Evolutionary conservation across 2,888 invertebrate genomes (phyloP).

Genomic region (Protula sp.): DNA sequence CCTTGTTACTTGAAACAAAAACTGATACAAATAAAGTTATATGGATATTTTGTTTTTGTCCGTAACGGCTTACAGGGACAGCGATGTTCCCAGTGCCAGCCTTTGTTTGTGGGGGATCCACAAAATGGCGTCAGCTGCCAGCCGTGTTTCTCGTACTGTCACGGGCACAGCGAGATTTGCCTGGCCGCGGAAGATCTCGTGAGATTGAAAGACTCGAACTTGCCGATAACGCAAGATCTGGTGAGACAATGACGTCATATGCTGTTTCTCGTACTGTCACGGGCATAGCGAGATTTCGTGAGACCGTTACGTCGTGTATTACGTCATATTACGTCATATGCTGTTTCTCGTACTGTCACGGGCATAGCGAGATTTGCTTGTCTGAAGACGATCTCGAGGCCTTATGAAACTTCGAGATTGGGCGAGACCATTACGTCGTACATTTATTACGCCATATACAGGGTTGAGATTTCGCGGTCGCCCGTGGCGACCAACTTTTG

Average conservation of each 20-base stretch:
- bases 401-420: too few relatives aligned
- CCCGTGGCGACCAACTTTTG: too few relatives aligned
- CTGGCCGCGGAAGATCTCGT: conserved; percentile 13
- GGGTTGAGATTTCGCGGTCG: too few relatives aligned
- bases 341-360: conserved; percentile 91
- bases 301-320: too few relatives aligned
- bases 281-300: conserved; percentile 68
- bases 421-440: too few relatives aligned
- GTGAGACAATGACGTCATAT: not conserved
- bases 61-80: too few relatives aligned
- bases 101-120: conserved; percentile 87
- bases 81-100: conserved; percentile 84
- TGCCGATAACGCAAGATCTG: not conserved
- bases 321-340: too few relatives aligned
- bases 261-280: conserved; percentile 72
- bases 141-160: conserved; percentile 81
- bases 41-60: too few relatives aligned
- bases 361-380: conserved; percentile 63
- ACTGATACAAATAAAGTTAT: too few relatives aligned
- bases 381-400: conserved; percentile 8
- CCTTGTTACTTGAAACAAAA: too few relatives aligned
- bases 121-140: conserved; percentile 74
- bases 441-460: too few relatives aligned
- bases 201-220: not conserved
- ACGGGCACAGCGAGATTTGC: conserved; percentile 68